Evolutionary conservation across 1,140 invertebrate genomes (phyloP), one percentile per base, ranked within the genome.

Genomic region (Caerostris darwini): DNA sequence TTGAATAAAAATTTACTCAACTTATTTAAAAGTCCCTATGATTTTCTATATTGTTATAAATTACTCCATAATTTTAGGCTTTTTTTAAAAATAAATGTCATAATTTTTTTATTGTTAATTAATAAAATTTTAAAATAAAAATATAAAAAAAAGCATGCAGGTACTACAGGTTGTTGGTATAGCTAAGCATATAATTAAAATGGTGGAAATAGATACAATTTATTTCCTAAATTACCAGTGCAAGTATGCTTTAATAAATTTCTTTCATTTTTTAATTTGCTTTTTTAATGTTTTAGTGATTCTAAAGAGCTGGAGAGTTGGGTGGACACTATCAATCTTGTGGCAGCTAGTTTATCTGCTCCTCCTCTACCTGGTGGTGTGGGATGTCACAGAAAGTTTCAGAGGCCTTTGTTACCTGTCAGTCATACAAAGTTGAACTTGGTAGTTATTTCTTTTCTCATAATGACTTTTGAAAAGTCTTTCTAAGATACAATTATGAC

Each of bases 321-420:
- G 99, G 98, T 99, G 95, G 98, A 99, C 96, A 99, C 98, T n/a
- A 99, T 99, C 90, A 99, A 99, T 96, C 99, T 98, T 96, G 99
- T 99, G 58, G 98, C 98, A 95, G 99, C 99, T 81, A 98, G 98
- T 95, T 98, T 99, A 95, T 99, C 99, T 58, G 98, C 98, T 90
- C 98, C 98, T 94, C 98, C 98, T 14, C 97, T 99, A 86, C 98
- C 99, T 53, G 71, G 61, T 34, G 98, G 98, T 64, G 98, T 99
- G 82, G 98, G 98, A 91, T 99, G 98, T 93, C 90, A 95, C 17
- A 98, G 98, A 96, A 98, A 98, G 96, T 99, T 99, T 96, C 98
- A 99, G 96, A 97, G 98, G 81, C 98, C 98, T 86, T 97, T 99
- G 93, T 96, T 99, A 96, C 99, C 99, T 86, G 98, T 98, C 95